These are phyloP conservation scores for Chaetops frenatus DNA, from an alignment of 2,113 vertebrate genomes.

Conservation along the genomic window DNA sequence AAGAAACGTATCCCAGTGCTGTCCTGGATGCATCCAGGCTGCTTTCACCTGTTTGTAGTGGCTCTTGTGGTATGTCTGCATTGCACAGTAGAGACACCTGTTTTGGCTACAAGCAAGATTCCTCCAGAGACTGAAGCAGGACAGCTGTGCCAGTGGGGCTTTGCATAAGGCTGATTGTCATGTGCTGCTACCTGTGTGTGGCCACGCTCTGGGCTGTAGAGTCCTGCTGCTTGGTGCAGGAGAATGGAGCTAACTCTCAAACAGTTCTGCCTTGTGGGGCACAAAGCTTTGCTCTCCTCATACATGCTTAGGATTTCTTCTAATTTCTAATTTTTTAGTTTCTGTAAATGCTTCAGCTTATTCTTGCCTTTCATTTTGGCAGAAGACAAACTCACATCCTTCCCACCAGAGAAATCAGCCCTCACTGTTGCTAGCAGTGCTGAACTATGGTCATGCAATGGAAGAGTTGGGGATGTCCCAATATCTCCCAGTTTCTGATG, in stretches of 20 bases:
- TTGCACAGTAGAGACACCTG: neutral
- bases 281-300: neutral
- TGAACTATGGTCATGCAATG: neutral
- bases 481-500: fast-evolving
- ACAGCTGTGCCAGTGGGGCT: neutral
- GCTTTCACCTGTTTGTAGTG: neutral
- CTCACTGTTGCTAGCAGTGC: neutral
- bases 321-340: neutral
- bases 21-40: neutral
- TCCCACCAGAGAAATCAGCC: neutral
- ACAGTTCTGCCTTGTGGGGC: neutral
- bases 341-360: neutral
- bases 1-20: neutral
- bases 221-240: neutral
- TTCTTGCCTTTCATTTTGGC: neutral
- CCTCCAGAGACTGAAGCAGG: neutral
- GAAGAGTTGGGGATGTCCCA: neutral
- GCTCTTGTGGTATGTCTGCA: neutral
- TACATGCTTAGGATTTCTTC: neutral
- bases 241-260: neutral
- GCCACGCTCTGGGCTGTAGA: neutral
- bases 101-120: neutral
- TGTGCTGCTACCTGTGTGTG: neutral
- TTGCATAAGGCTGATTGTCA: neutral
- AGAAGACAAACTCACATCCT: neutral